Conservation (phyloP, 2,797 vertebrate species). For the Australoheros facetus region DNA sequence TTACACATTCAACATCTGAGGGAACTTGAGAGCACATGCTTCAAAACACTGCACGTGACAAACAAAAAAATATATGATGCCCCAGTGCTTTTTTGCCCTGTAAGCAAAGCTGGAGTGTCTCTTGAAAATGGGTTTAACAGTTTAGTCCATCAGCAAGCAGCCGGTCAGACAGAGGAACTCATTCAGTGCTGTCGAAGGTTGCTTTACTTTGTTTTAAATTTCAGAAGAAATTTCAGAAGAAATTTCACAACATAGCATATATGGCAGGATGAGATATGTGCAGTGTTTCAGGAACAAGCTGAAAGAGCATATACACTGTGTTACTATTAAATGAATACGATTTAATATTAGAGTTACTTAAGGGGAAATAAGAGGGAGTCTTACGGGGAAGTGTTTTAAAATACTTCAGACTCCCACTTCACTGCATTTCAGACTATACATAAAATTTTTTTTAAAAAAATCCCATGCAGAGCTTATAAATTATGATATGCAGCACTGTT, state of each 20-base stretch:
- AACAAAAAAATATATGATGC: background rate
- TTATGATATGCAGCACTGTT: background rate
- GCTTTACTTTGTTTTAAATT: background rate
- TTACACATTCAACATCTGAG: background rate
- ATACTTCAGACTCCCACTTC: background rate
- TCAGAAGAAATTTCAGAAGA: background rate
- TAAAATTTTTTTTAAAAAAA: background rate
- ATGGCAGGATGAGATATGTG: background rate
- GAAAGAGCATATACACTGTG: background rate
- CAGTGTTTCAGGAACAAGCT: background rate
- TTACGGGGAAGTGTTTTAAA: background rate
- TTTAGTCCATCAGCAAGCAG: background rate
- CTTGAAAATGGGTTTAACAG: background rate
- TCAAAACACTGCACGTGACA: conserved; percentile 3
- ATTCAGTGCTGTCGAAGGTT: background rate
- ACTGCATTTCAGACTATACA: too few relatives aligned
- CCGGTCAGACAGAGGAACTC: background rate
- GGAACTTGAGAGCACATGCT: background rate
- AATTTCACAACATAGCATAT: too few relatives aligned
- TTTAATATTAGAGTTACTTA: background rate
- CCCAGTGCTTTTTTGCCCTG: background rate
- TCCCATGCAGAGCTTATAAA: background rate
- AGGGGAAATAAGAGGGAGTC: background rate
- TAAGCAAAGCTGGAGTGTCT: background rate
- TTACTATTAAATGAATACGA: background rate